A percentile compares a stretch with the other conserved stretches of the same genome.
These are phyloP conservation scores for Heterotis niloticus DNA, from an alignment of 2,113 vertebrate species.

Conservation along the genomic window DNA sequence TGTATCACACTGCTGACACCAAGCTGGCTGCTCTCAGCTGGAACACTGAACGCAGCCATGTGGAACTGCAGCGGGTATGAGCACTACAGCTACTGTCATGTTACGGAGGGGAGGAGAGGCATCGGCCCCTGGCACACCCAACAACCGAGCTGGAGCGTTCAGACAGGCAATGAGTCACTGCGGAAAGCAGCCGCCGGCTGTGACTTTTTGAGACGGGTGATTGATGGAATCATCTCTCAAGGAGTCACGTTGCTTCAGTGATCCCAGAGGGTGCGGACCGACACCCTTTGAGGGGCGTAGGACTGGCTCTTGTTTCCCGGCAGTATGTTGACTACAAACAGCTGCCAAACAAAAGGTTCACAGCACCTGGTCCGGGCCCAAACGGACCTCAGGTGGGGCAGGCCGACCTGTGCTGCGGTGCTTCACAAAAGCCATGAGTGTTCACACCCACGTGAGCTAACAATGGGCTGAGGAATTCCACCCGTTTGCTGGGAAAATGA, in stretches of 20 bases:
- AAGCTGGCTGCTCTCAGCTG: too few relatives aligned
- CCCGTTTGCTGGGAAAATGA: background rate
- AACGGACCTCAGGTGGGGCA: background rate
- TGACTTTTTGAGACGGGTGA: constrained; percentile 18
- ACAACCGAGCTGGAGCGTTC: background rate
- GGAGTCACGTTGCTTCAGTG: constrained; percentile 37
- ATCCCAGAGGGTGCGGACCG: constrained; percentile 20
- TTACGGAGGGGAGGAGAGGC: background rate
- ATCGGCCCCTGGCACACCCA: background rate
- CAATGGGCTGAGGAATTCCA: background rate
- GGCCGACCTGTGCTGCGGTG: background rate
- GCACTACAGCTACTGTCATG: too few relatives aligned
- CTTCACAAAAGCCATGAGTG: background rate
- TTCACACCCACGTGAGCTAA: background rate
- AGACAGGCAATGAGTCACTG: background rate
- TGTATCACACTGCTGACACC: too few relatives aligned
- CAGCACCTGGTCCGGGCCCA: background rate
- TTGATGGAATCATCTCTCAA: constrained; percentile 30
- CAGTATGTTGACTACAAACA: background rate
- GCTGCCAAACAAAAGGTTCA: background rate
- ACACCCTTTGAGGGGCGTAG: constrained; percentile 33
- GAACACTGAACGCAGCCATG: too few relatives aligned
- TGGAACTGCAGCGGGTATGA: too few relatives aligned
- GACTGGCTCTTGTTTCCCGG: constrained; percentile 1
- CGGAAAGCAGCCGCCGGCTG: background rate